Conservation (phyloP, 2,888 invertebrate species). For the Chrysomela aeneicollis region DNA sequence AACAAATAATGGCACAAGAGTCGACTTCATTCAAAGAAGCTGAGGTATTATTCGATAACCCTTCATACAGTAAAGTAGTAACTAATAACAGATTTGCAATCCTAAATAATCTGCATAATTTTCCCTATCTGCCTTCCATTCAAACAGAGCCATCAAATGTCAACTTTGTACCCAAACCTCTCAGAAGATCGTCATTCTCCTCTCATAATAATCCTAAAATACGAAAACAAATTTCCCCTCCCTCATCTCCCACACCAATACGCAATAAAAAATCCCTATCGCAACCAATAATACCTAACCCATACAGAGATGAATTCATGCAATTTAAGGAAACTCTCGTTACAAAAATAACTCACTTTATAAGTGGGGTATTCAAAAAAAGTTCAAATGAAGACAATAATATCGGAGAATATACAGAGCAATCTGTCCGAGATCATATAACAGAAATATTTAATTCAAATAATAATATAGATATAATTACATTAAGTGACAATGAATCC, state of each 20-base stretch:
- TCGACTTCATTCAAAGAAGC: slow-evolving; percentile 7
- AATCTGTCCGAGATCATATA: too few relatives aligned
- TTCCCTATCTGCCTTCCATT: background rate
- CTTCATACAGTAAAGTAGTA: background rate
- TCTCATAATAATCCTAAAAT: background rate
- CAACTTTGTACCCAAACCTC: background rate
- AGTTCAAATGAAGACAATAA: background rate
- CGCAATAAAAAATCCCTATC: too few relatives aligned
- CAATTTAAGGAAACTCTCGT: background rate
- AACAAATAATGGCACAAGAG: too few relatives aligned
- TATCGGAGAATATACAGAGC: too few relatives aligned
- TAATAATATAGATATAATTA: too few relatives aligned
- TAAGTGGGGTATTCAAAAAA: background rate
- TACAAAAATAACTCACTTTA: slow-evolving; percentile 4
- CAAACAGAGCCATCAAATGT: too few relatives aligned
- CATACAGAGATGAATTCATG: too few relatives aligned
- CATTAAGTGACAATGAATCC: too few relatives aligned
- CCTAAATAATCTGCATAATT: background rate
- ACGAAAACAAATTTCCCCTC: background rate
- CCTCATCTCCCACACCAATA: too few relatives aligned
- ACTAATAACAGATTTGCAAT: slow-evolving; percentile 8
- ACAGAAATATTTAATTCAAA: too few relatives aligned
- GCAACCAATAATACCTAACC: too few relatives aligned
- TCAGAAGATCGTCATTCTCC: background rate
- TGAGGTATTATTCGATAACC: background rate